Evolutionary conservation across 1,140 invertebrate genomes (phyloP), one percentile per base, ranked within the genome.

Genomic region (Cydia pomonella): DNA sequence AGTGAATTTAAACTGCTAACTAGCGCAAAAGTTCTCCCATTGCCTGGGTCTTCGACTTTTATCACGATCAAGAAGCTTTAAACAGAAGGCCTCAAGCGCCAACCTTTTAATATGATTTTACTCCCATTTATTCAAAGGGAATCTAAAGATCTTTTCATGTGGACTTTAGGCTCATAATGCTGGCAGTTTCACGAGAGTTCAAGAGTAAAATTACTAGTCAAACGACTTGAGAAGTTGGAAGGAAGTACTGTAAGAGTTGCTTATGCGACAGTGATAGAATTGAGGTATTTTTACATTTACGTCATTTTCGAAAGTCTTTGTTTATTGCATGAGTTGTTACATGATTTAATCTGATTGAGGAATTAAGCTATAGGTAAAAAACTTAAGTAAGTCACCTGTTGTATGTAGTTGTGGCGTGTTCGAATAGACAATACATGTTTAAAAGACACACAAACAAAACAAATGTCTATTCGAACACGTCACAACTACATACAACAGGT

Each of bases 151-250:
- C 10, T 23, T 23, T 59, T 59, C 53, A 59, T 59, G 12, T 23
- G 21, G 21, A 23, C 21, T 59, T 59, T 23, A 59, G 18, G 53
- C 9, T 23, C 53, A 23, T 59, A 23, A 23, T 59, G 16, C n/a
- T 50, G 21, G 21, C n/a, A 59, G 53, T 59, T 59, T 59, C 21
- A 13, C 12, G 53, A 59, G 53, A 59, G 18, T 23, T 59, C 7
- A 59, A 23, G 53, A 59, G 53, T 23, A 23, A 59, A 21, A 59
- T 59, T 59, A 59, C 53, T 59, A 59, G 53, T 59, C n/a, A 23
- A 59, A 59, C 53, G 21, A 59, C 53, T 23, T 59, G 18, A n/a
- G 10, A 23, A 23, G 53, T 23, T 59, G 1, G 18, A 59, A 59
- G 50, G n/a, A 53, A 53, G n/a, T 53, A 18, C n/a, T 53, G 1